Percentiles rank a stretch among this genome's conserved stretches.
phyloP scores from a whole-genome alignment of 2,797 vertebrate species.

The Chromis chromis region DNA sequence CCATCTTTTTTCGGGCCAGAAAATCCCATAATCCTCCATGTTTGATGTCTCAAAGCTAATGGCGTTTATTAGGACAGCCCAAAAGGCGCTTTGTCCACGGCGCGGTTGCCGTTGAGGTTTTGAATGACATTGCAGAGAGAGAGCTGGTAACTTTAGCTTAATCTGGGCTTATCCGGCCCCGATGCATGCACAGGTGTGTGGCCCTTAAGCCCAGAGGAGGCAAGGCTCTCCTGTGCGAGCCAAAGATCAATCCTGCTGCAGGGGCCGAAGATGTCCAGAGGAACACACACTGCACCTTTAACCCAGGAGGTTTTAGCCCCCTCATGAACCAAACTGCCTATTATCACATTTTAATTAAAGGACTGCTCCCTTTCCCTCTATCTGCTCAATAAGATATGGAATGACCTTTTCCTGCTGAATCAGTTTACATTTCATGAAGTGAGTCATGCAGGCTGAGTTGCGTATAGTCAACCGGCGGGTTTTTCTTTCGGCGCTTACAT shows the following conservation, averaged over 20 bases:
- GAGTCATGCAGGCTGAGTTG: conserved; percentile 47
- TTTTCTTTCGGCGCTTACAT: conserved; percentile 19
- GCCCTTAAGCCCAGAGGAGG: conserved; percentile 78
- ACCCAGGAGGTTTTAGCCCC: conserved; percentile 55
- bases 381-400: conserved; percentile 48
- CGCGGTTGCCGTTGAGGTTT: conserved; percentile 74
- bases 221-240: conserved; percentile 63
- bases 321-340: conserved; percentile 57
- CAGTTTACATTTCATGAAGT: conserved; percentile 47
- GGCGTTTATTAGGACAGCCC: conserved; percentile 82
- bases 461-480: conserved; percentile 26
- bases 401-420: conserved; percentile 50
- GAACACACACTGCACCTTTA: conserved; percentile 69
- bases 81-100: conserved; percentile 81
- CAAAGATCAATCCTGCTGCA: conserved; percentile 78
- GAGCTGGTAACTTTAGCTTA: conserved; percentile 86
- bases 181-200: conserved; percentile 82
- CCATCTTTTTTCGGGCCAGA: conserved; percentile 68
- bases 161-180: conserved; percentile 82
- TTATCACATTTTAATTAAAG: conserved; percentile 87
- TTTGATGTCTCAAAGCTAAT: conserved; percentile 88
- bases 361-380: conserved; percentile 23
- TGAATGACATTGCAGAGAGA: conserved; percentile 83
- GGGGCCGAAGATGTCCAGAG: conserved; percentile 58
- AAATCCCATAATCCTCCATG: conserved; percentile 88